Conservation (phyloP, 92 coral and sea anemone genomes). For the Heliopora coerulea region DNA sequence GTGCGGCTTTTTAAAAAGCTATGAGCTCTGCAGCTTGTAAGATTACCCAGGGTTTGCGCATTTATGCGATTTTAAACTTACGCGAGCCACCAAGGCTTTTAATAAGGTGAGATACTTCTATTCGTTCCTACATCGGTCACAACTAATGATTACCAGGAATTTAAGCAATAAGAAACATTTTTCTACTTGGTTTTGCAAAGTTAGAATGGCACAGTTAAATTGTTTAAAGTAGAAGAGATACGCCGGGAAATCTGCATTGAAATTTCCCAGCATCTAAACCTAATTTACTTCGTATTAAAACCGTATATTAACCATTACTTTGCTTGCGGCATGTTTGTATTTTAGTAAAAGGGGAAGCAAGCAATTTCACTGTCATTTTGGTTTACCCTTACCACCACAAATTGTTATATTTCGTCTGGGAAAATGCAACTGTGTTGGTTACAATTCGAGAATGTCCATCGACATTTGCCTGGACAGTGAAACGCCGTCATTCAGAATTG, state of each 20-base stretch:
- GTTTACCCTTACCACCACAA: slow-evolving; percentile 83
- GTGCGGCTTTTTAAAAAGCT: neutral
- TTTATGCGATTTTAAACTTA: slow-evolving; percentile 67
- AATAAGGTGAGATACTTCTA: slow-evolving; percentile 40
- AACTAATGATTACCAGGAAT: too few relatives aligned
- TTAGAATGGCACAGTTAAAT: too few relatives aligned
- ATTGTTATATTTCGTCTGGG: slow-evolving; percentile 81
- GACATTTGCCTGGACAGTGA: slow-evolving; percentile 74
- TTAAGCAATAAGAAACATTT: neutral
- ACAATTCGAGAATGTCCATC: slow-evolving; percentile 29
- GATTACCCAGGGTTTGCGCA: slow-evolving; percentile 28
- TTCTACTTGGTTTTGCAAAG: too few relatives aligned
- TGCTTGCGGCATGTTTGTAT: neutral
- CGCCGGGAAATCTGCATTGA: too few relatives aligned
- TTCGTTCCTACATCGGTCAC: neutral
- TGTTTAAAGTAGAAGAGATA: too few relatives aligned
- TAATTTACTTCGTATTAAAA: too few relatives aligned
- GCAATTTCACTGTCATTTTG: slow-evolving; percentile 71
- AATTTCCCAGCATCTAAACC: too few relatives aligned
- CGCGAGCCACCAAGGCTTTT: slow-evolving; percentile 64
- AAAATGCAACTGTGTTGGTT: slow-evolving; percentile 26
- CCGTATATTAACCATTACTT: too few relatives aligned
- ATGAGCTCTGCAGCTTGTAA: neutral
- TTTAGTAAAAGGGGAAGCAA: slow-evolving; percentile 56
- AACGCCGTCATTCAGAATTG: slow-evolving; percentile 65